Conservation (phyloP, 1,140 invertebrate species). For the Lepidurus apus region DNA sequence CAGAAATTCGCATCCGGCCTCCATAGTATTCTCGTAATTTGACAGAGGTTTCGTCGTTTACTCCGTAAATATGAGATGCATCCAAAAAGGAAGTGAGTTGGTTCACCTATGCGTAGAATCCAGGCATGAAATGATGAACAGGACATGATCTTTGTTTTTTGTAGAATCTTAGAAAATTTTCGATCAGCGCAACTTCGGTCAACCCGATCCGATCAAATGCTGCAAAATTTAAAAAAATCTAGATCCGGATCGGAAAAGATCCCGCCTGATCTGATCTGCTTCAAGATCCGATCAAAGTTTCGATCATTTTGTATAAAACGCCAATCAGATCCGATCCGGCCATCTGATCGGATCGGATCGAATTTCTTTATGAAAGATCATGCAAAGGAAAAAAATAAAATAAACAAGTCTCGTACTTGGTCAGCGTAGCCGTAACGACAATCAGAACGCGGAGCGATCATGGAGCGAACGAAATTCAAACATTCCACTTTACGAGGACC, state of each 20-base stretch:
- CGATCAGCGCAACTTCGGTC: no score
- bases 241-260: no score
- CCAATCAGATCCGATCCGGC: no score
- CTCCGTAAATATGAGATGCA: slow-evolving; percentile 50
- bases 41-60: slow-evolving; percentile 41
- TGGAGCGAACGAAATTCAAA: slow-evolving; percentile 62
- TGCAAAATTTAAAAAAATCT: no score
- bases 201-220: no score
- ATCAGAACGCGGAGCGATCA: slow-evolving; percentile 56
- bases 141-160: no score
- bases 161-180: no score
- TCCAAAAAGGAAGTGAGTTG: slow-evolving; percentile 51
- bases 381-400: neutral
- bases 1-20: slow-evolving; percentile 51
- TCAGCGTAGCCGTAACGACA: slow-evolving; percentile 62
- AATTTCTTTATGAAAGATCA: neutral
- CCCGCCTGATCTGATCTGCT: no score
- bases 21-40: slow-evolving; percentile 52
- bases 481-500: slow-evolving; percentile 59
- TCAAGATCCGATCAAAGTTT: no score
- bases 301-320: no score
- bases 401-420: slow-evolving; percentile 48
- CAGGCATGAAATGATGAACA: no score
- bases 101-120: slow-evolving; percentile 45
- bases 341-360: no score